Conservation (phyloP, 2,797 vertebrate genomes). For the Xiphophorus birchmanni region DNA sequence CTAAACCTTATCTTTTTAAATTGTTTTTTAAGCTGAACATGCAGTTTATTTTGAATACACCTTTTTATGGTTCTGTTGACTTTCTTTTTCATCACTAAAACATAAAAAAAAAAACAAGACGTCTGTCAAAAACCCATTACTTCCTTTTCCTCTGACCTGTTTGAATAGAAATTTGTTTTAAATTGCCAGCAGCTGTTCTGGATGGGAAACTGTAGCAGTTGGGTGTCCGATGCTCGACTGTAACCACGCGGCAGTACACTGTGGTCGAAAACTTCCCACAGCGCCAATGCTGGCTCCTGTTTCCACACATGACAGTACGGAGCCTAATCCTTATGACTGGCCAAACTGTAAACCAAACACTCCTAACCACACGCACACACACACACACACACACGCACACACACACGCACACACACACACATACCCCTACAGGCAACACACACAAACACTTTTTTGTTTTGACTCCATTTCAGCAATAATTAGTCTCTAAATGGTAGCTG, state of each 20-base stretch:
- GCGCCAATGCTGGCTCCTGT: constrained; percentile 71
- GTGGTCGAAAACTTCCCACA: constrained; percentile 68
- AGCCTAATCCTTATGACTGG: constrained; percentile 72
- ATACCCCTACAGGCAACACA: constrained; percentile 18
- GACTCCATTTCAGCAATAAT: constrained; percentile 72
- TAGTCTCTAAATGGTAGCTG: constrained; percentile 71
- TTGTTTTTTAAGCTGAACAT: background rate
- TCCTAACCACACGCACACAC: constrained; percentile 58
- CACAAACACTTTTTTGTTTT: constrained; percentile 56
- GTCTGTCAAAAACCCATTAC: constrained; percentile 13
- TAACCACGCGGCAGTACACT: constrained; percentile 63
- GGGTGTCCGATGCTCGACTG: constrained; percentile 55
- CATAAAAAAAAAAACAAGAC: background rate
- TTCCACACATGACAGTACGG: constrained; percentile 74
- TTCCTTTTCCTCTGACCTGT: constrained; percentile 22
- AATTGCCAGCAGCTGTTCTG: constrained; percentile 53
- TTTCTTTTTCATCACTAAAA: background rate
- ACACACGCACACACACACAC: constrained; percentile 17
- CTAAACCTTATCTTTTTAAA: background rate
- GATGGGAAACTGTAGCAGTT: constrained; percentile 38
- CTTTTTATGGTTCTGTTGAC: background rate
- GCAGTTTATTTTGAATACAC: background rate
- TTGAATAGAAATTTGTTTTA: constrained; percentile 17
- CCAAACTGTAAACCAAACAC: constrained; percentile 77
- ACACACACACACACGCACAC: constrained; percentile 20